phyloP scores from a whole-genome alignment of 53 echinoderm and acorn worm genomes.

The Hippasteria phrygiana region DNA sequence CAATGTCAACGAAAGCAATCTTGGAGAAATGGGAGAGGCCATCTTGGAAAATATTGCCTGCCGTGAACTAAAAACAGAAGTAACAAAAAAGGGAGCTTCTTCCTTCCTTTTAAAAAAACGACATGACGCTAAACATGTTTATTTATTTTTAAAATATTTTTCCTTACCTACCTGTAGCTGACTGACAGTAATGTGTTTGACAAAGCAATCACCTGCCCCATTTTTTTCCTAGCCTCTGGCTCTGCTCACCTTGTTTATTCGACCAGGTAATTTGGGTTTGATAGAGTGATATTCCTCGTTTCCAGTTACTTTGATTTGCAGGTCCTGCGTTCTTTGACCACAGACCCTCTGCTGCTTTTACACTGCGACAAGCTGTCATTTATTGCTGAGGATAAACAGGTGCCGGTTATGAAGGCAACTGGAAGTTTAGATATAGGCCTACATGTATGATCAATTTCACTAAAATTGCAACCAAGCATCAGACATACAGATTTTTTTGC shows the following conservation, averaged over 20 bases:
- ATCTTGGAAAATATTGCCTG: no score
- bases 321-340: not conserved
- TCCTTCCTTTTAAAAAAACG: no score
- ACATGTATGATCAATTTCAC: not conserved
- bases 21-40: no score
- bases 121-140: no score
- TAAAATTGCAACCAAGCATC: not conserved
- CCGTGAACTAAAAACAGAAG: no score
- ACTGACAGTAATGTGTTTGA: constrained; percentile 48
- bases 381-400: constrained; percentile 44
- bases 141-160: no score
- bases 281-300: constrained; percentile 28
- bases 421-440: not conserved
- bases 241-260: constrained; percentile 36
- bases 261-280: constrained; percentile 33
- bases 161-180: not conserved
- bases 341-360: no score
- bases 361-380: constrained; percentile 49
- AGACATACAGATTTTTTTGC: not conserved
- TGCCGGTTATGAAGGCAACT: constrained; percentile 11
- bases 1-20: no score
- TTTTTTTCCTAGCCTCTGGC: constrained; percentile 31
- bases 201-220: constrained; percentile 4
- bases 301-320: constrained; percentile 4
- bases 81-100: no score